A percentile compares a stretch with the other conserved stretches of the same genome.
Conservation (phyloP, 2,113 vertebrate species). For the Alces alces region DNA sequence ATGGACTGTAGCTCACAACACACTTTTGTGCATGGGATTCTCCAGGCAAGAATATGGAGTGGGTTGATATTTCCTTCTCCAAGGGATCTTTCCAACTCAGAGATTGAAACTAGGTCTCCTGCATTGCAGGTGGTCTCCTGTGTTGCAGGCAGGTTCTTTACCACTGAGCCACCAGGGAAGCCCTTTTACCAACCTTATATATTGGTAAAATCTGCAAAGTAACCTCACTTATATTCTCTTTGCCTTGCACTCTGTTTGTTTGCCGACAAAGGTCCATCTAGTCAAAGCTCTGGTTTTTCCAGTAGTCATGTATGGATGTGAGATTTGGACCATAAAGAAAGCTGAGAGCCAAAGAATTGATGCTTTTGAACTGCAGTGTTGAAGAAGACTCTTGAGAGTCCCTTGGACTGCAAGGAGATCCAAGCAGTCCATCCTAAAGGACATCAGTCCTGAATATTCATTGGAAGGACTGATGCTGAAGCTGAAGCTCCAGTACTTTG, state of each 20-base stretch:
- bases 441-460: neutral
- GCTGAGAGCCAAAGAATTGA: neutral
- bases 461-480: neutral
- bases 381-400: neutral
- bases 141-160: neutral
- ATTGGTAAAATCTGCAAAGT: neutral
- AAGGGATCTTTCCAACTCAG: neutral
- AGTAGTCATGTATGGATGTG: neutral
- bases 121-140: neutral
- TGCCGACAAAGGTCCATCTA: rapidly evolving
- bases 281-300: neutral
- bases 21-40: neutral
- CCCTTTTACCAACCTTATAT: neutral
- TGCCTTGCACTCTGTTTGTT: neutral
- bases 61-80: neutral
- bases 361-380: neutral
- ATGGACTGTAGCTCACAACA: neutral
- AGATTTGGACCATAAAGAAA: neutral
- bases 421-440: neutral
- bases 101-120: neutral
- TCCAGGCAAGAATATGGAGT: neutral
- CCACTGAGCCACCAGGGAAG: neutral
- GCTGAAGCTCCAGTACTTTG: neutral
- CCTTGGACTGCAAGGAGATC: neutral
- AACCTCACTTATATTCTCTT: neutral